Conservation (phyloP, 2,888 invertebrate species). For the Therioaphis trifolii region DNA sequence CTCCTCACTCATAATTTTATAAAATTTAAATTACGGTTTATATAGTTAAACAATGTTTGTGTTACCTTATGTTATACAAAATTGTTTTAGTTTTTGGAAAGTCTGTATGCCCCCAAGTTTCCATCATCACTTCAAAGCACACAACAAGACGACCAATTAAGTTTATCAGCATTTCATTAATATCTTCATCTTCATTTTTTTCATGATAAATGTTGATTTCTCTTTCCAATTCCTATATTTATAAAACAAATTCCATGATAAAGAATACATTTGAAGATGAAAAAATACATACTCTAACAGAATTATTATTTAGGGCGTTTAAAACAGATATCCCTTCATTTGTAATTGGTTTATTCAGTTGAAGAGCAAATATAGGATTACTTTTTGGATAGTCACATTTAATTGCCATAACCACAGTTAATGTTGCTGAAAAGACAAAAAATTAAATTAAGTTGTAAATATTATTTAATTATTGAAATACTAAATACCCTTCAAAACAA, state of each 20-base stretch:
- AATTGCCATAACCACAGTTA: conserved; percentile 82
- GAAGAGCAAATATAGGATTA: conserved; percentile 81
- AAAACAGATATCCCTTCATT: conserved; percentile 56
- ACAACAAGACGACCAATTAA: conserved; percentile 58
- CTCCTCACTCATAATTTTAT: no score
- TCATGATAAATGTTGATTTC: conserved; percentile 58
- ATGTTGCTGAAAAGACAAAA: conserved; percentile 73
- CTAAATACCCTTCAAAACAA: no score
- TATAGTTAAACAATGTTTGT: no score
- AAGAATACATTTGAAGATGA: no score
- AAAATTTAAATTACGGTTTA: no score
- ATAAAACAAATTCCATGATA: neutral
- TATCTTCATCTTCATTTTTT: conserved; percentile 44
- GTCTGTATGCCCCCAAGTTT: conserved; percentile 57
- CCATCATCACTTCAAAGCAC: conserved; percentile 59
- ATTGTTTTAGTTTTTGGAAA: conserved; percentile 59
- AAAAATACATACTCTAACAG: conserved; percentile 45
- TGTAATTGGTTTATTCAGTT: conserved; percentile 50
- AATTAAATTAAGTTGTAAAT: no score
- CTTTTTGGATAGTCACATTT: conserved; percentile 85
- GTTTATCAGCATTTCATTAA: conserved; percentile 50
- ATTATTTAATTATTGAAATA: no score
- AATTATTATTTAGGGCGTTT: conserved; percentile 51
- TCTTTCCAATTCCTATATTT: conserved; percentile 50
- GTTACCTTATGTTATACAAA: conserved; percentile 50